These are phyloP conservation scores for Catagonus wagneri DNA, from an alignment of 2,113 vertebrate genomes.

Conservation along the genomic window DNA sequence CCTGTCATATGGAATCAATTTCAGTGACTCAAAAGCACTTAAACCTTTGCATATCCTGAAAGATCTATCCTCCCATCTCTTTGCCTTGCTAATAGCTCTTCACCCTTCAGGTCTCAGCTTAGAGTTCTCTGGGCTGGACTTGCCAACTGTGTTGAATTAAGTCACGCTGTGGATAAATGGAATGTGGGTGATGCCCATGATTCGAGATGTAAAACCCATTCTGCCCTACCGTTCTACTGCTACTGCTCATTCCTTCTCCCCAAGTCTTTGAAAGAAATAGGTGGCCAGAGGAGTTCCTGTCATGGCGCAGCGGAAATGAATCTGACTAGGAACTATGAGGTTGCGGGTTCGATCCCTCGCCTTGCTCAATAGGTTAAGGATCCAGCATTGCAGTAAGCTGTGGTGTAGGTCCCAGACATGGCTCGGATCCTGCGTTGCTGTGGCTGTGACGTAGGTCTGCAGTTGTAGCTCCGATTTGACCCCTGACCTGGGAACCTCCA, in stretches of 20 bases:
- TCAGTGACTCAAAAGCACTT: neutral
- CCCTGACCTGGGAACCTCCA: too few relatives aligned
- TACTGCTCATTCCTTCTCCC: neutral
- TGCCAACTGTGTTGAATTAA: neutral
- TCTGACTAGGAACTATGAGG: too few relatives aligned
- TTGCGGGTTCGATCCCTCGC: too few relatives aligned
- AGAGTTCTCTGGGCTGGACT: neutral
- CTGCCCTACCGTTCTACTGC: neutral
- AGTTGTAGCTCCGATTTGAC: too few relatives aligned
- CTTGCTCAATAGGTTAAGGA: too few relatives aligned
- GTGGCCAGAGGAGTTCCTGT: neutral
- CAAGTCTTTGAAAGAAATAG: neutral
- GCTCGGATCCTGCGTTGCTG: too few relatives aligned
- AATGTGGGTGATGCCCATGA: constrained; percentile 7
- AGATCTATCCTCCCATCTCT: neutral
- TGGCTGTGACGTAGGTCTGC: too few relatives aligned
- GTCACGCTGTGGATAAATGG: neutral
- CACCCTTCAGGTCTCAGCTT: neutral
- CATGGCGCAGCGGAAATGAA: too few relatives aligned
- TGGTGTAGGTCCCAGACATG: too few relatives aligned
- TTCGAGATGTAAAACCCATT: neutral
- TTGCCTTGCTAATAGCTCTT: neutral
- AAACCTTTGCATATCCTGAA: neutral
- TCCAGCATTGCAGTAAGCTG: too few relatives aligned
- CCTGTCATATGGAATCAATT: neutral